Percentiles rank a stretch among this genome's conserved stretches.
phyloP scores from a whole-genome alignment of 2,113 vertebrate genomes.

The Benitochromis conjunctus region DNA sequence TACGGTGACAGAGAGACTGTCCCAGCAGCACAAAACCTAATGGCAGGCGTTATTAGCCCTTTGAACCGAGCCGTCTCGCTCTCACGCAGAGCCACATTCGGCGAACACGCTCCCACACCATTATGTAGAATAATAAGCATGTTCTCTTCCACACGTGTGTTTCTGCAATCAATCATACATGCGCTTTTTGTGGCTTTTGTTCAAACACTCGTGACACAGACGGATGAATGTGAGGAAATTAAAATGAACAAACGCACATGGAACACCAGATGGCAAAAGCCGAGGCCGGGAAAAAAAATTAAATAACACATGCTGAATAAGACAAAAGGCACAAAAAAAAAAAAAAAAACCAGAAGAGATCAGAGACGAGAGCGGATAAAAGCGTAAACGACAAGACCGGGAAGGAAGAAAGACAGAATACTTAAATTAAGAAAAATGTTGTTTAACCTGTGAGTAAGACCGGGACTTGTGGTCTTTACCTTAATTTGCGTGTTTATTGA shows the following conservation, averaged over 20 bases:
- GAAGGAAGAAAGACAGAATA: slow-evolving; percentile 4
- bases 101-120: neutral
- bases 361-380: neutral
- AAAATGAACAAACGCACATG: slow-evolving; percentile 28
- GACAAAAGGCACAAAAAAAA: neutral
- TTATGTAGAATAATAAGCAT: neutral
- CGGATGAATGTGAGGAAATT: slow-evolving; percentile 16
- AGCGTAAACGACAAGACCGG: neutral
- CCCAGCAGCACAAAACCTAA: slow-evolving; percentile 34
- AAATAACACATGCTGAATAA: neutral
- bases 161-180: slow-evolving; percentile 36
- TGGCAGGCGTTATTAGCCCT: slow-evolving; percentile 46
- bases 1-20: neutral
- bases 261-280: slow-evolving; percentile 32
- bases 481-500: slow-evolving; percentile 61
- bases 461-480: slow-evolving; percentile 35
- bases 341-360: neutral
- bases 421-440: slow-evolving; percentile 50
- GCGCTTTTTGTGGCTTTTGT: neutral
- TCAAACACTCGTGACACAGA: neutral
- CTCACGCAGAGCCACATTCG: neutral
- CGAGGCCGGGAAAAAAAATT: accelerated
- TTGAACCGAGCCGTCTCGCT: slow-evolving; percentile 36
- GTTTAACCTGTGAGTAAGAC: slow-evolving; percentile 33
- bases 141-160: slow-evolving; percentile 14